Percentiles rank a stretch among this genome's conserved stretches.
Conservation (phyloP, 2,113 vertebrate species). For the Ondatra zibethicus region DNA sequence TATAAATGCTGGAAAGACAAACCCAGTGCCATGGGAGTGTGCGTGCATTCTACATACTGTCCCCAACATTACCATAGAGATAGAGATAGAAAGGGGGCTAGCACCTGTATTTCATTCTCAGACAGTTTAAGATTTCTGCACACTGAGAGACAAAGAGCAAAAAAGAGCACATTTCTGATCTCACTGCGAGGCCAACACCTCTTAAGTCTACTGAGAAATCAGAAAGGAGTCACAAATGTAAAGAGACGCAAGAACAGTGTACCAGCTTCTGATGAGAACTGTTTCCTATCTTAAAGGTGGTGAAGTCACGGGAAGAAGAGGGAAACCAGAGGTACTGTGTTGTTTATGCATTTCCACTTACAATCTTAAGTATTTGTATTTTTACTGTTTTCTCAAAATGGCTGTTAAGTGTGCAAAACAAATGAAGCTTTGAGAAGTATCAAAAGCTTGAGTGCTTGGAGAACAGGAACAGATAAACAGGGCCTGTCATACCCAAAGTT, state of each 20-base stretch:
- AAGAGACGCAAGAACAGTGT: slow-evolving; percentile 18
- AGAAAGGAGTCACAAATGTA: slow-evolving; percentile 4
- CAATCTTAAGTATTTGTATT: not conserved
- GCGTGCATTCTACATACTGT: slow-evolving; percentile 13
- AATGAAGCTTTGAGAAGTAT: not conserved
- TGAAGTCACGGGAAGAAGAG: not conserved
- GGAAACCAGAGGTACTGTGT: not conserved
- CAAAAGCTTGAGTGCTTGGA: not conserved
- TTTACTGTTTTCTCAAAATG: slow-evolving; percentile 2
- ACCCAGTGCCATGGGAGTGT: slow-evolving; percentile 32
- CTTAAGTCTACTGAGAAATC: slow-evolving; percentile 42
- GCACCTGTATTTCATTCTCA: slow-evolving; percentile 66
- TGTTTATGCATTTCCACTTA: not conserved
- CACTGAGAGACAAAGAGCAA: slow-evolving; percentile 61
- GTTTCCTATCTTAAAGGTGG: not conserved
- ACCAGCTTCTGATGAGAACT: not conserved
- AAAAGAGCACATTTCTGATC: slow-evolving; percentile 42
- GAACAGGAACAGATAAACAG: not conserved
- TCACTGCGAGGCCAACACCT: slow-evolving; percentile 15
- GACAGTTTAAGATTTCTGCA: slow-evolving; percentile 61
- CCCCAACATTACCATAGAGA: slow-evolving; percentile 65
- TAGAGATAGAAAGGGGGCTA: slow-evolving; percentile 71
- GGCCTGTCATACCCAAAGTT: not conserved
- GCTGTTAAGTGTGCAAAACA: not conserved
- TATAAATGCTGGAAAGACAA: slow-evolving; percentile 66